These are phyloP conservation scores for Lepidonotus clava DNA, from an alignment of 2,888 invertebrate genomes.

Conservation along the genomic window DNA sequence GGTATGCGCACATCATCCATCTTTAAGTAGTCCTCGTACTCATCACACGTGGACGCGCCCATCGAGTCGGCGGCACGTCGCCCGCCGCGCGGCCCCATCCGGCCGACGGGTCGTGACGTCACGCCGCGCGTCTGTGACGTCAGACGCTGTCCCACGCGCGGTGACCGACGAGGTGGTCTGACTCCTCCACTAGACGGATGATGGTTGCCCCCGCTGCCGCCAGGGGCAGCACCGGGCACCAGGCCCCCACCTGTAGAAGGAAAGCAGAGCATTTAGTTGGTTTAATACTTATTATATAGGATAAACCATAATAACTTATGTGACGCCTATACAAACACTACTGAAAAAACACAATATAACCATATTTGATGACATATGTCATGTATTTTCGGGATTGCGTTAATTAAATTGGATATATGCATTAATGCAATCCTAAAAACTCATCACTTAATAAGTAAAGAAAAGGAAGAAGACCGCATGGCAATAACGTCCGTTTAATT, in stretches of 20 bases:
- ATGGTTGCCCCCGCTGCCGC: background rate
- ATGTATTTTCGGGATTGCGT: too few species aligned
- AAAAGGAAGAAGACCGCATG: too few species aligned
- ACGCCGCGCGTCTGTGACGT: background rate
- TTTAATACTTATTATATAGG: too few species aligned
- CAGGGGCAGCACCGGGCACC: background rate
- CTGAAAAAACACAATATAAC: too few species aligned
- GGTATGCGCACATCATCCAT: constrained; percentile 40
- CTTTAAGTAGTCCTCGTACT: constrained; percentile 42
- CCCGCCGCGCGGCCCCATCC: background rate
- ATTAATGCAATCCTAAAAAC: too few species aligned
- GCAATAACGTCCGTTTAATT: too few species aligned
- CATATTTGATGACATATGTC: too few species aligned
- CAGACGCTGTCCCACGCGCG: constrained; percentile 6
- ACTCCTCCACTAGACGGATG: background rate
- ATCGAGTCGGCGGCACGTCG: background rate
- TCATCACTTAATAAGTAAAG: too few species aligned
- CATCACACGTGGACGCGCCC: constrained; percentile 48
- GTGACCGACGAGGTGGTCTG: constrained; percentile 7
- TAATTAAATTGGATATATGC: too few species aligned
- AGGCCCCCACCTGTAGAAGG: background rate
- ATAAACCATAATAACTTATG: too few species aligned
- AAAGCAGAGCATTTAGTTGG: too few species aligned
- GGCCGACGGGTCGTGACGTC: background rate
- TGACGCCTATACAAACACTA: too few species aligned